These are phyloP conservation scores for Aleiodes sp. DNA, from an alignment of 1,140 invertebrate species.

Conservation along the genomic window DNA sequence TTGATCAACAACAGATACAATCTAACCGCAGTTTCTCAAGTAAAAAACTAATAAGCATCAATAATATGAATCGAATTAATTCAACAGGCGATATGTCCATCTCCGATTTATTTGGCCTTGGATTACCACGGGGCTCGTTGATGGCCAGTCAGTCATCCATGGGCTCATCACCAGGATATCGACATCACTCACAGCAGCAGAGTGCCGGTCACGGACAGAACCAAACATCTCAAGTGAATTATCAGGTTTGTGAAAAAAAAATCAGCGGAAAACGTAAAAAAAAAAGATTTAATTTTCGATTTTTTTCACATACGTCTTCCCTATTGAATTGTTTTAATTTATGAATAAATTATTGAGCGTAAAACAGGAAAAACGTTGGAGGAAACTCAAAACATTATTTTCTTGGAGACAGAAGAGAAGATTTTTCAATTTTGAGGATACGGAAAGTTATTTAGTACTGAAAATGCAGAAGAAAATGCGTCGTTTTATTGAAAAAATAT, in stretches of 20 bases:
- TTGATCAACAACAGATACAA: neutral
- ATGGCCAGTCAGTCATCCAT: conserved; percentile 53
- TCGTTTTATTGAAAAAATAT: too few relatives aligned
- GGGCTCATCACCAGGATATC: conserved; percentile 42
- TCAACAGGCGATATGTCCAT: conserved; percentile 61
- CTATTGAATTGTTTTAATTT: too few relatives aligned
- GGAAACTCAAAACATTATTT: too few relatives aligned
- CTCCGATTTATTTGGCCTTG: conserved; percentile 67
- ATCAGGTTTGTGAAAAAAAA: conserved; percentile 47
- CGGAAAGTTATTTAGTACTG: too few relatives aligned
- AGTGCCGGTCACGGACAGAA: conserved; percentile 53
- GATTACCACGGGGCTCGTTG: conserved; percentile 64
- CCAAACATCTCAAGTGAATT: conserved; percentile 39
- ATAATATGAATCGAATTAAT: neutral
- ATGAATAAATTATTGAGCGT: too few relatives aligned
- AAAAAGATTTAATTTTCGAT: too few relatives aligned
- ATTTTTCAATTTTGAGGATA: too few relatives aligned
- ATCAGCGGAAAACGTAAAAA: neutral
- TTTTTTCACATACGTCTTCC: too few relatives aligned
- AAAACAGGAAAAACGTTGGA: too few relatives aligned
- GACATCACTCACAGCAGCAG: conserved; percentile 45
- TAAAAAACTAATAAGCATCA: neutral
- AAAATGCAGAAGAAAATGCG: too few relatives aligned
- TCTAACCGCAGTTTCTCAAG: neutral
- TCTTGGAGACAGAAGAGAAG: too few relatives aligned